phyloP scores from a whole-genome alignment of 35 echinoderm and acorn worm species.

The Stichopus chloronotus region DNA sequence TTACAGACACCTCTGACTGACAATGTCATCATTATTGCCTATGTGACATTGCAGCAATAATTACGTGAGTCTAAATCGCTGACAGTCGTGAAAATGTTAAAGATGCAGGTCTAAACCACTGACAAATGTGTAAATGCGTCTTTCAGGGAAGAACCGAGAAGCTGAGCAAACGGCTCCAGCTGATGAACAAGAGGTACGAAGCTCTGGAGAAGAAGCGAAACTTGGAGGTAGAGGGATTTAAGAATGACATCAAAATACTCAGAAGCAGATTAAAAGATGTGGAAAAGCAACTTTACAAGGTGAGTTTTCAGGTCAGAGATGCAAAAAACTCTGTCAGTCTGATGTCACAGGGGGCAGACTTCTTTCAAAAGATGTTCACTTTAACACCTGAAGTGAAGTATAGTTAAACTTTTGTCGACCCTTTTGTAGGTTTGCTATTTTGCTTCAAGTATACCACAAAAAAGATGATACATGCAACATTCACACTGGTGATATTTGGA shows the following conservation, averaged over 20 bases:
- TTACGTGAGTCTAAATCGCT: too few relatives aligned
- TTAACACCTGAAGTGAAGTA: too few relatives aligned
- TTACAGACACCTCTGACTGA: too few relatives aligned
- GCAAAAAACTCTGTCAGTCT: not conserved
- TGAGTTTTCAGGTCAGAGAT: not conserved
- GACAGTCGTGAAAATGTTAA: not conserved
- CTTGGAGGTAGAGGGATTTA: constrained; percentile 97
- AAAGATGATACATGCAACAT: too few relatives aligned
- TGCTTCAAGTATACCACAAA: too few relatives aligned
- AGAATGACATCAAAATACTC: constrained; percentile 92
- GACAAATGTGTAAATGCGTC: not conserved
- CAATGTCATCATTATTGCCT: too few relatives aligned
- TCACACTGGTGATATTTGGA: too few relatives aligned
- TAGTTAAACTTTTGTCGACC: too few relatives aligned
- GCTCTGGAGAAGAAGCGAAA: constrained; percentile 95
- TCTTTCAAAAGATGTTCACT: too few relatives aligned
- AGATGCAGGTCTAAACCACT: not conserved
- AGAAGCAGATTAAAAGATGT: constrained; percentile 91
- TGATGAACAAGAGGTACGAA: constrained; percentile 98
- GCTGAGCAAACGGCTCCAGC: constrained; percentile 76
- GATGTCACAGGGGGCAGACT: too few relatives aligned
- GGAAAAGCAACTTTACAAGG: constrained; percentile 95
- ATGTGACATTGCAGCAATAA: too few relatives aligned
- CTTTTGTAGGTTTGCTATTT: too few relatives aligned
- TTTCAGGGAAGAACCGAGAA: constrained; percentile 84